Evolutionary conservation across 2,888 invertebrate species (phyloP).

Genomic region (Coenonympha arcania): DNA sequence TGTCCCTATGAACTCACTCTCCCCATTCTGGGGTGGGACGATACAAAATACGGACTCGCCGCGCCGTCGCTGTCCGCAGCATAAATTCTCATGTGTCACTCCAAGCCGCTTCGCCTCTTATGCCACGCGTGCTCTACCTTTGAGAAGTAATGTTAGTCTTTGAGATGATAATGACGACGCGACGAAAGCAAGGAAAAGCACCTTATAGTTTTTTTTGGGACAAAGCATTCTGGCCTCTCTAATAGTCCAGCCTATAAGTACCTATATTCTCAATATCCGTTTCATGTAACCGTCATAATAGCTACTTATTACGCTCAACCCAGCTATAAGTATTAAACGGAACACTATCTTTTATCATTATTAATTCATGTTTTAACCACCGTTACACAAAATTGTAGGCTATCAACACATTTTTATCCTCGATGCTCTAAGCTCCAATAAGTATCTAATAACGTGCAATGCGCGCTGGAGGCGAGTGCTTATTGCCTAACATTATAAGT

Average conservation of each 20-base stretch:
- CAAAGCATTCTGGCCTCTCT: background rate
- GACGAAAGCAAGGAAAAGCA: no score
- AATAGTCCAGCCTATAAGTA: background rate
- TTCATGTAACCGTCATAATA: background rate
- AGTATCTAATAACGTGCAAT: conserved; percentile 9
- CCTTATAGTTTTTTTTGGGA: no score
- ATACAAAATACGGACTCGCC: no score
- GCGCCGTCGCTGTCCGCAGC: no score
- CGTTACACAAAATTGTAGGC: conserved; percentile 5
- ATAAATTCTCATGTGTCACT: no score
- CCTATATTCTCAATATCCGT: background rate
- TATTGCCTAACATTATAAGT: conserved; percentile 16
- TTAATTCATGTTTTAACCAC: conserved; percentile 5
- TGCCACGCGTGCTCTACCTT: no score
- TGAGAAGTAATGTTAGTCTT: no score
- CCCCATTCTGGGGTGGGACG: no score
- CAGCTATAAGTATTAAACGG: background rate
- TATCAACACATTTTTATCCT: conserved; percentile 8
- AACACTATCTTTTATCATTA: background rate
- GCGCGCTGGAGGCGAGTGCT: conserved; percentile 9
- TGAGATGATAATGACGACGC: no score
- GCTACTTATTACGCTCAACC: background rate
- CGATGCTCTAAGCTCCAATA: conserved; percentile 3
- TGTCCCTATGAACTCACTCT: no score
- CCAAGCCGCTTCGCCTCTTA: no score